Percentiles rank a stretch among this genome's conserved stretches.
These are phyloP conservation scores for Chelonoidis abingdonii DNA, from an alignment of 2,113 vertebrate genomes.

Conservation along the genomic window DNA sequence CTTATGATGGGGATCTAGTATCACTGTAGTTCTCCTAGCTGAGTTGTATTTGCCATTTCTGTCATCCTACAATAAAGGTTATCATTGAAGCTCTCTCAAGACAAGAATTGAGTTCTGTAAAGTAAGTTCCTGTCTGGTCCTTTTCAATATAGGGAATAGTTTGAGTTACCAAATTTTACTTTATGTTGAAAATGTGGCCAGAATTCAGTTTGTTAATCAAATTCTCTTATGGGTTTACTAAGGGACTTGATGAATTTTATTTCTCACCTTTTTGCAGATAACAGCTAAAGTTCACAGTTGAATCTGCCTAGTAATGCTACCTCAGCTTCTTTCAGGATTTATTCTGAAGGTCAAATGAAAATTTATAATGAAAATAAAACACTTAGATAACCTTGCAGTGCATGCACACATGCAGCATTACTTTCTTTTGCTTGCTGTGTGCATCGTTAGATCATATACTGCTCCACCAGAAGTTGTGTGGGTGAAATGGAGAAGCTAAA, in stretches of 20 bases:
- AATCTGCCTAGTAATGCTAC: neutral
- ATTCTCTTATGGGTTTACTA: neutral
- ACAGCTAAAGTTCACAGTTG: constrained; percentile 12
- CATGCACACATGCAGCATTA: neutral
- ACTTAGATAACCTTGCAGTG: neutral
- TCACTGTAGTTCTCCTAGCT: neutral
- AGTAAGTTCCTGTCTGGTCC: constrained; percentile 47
- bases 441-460: neutral
- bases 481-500: neutral
- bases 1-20: neutral
- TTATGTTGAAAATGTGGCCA: constrained; percentile 24
- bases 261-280: neutral
- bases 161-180: constrained; percentile 10
- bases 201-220: neutral
- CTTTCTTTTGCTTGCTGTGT: neutral
- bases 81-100: constrained; percentile 10
- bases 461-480: neutral
- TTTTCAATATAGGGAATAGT: constrained; percentile 16
- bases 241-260: neutral
- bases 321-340: neutral
- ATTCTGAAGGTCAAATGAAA: neutral
- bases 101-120: constrained; percentile 13
- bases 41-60: neutral
- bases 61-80: neutral
- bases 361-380: neutral